A percentile compares a stretch with the other conserved stretches of the same genome.
These are phyloP conservation scores for Ferrisia virgata DNA, from an alignment of 2,888 invertebrate species.

Conservation along the genomic window DNA sequence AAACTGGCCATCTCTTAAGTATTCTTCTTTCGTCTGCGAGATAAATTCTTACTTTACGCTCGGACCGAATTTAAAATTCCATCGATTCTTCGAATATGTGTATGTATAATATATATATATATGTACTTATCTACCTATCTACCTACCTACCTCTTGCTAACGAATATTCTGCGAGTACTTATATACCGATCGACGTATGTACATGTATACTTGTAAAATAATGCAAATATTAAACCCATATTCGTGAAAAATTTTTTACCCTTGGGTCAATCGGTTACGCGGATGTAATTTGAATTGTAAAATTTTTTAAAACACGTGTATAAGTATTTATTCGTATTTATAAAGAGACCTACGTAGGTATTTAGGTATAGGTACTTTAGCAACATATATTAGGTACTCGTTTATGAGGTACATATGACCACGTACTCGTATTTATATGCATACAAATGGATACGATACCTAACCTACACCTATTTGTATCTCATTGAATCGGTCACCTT, in stretches of 20 bases:
- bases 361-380: no score
- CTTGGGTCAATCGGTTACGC: neutral
- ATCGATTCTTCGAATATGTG: neutral
- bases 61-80: neutral
- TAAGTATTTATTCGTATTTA: neutral
- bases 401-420: no score
- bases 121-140: neutral
- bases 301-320: neutral
- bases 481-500: neutral
- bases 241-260: neutral
- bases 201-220: neutral
- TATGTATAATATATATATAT: neutral
- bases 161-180: neutral
- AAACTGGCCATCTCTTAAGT: constrained; percentile 5
- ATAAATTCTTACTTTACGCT: neutral
- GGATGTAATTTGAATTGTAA: neutral
- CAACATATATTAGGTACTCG: no score
- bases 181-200: neutral
- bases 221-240: neutral
- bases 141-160: neutral
- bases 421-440: no score
- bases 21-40: neutral
- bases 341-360: neutral
- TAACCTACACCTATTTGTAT: neutral
- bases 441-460: no score